A percentile compares a stretch with the other conserved stretches of the same genome.
Conservation (phyloP, 2,888 invertebrate genomes). For the Trachelus iudaicus region DNA sequence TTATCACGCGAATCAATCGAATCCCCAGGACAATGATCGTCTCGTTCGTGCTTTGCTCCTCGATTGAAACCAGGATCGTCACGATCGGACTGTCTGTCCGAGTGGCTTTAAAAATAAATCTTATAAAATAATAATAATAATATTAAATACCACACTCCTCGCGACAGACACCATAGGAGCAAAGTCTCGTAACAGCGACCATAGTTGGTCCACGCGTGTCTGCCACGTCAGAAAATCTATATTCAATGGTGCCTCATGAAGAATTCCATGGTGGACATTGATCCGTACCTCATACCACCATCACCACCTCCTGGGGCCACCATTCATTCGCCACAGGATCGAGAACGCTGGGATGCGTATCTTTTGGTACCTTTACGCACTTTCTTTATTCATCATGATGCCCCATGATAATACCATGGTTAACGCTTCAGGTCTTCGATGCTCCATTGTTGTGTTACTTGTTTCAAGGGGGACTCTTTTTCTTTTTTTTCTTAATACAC, state of each 20-base stretch:
- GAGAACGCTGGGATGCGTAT: not conserved
- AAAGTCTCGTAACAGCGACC: constrained; percentile 33
- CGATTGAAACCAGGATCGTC: not conserved
- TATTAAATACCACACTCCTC: not conserved
- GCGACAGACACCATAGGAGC: not conserved
- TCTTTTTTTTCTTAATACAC: not conserved
- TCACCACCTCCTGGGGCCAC: not conserved
- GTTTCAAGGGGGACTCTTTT: not conserved
- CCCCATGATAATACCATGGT: not conserved
- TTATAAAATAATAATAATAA: not conserved
- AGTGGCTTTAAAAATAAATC: not conserved
- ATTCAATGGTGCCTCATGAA: constrained; percentile 28
- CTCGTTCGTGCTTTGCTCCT: not conserved
- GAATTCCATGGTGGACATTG: constrained; percentile 39
- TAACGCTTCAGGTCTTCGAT: not conserved
- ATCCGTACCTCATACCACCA: constrained; percentile 25
- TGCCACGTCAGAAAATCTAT: constrained; percentile 26
- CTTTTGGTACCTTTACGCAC: not conserved
- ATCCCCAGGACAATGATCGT: not conserved
- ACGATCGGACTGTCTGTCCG: not conserved
- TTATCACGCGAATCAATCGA: not conserved
- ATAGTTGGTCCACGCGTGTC: constrained; percentile 39
- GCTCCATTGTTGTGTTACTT: not conserved
- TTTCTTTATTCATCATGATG: not conserved
- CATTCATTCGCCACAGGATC: constrained; percentile 9